These are phyloP conservation scores for Perizoma flavofasciatum DNA, from an alignment of 2,888 invertebrate genomes.

Conservation along the genomic window DNA sequence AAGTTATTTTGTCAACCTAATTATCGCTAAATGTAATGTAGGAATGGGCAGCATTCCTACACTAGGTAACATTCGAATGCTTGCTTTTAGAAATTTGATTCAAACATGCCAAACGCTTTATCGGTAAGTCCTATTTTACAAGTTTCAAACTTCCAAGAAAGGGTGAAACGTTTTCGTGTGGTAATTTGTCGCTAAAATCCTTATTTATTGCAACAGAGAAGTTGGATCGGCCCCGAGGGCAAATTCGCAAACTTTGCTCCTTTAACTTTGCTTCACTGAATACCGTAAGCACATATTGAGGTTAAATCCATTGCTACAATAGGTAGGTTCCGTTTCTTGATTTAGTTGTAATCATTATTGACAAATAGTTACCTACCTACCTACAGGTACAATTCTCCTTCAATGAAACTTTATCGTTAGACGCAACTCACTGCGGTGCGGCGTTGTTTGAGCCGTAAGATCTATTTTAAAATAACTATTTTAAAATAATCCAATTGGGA, in stretches of 20 bases:
- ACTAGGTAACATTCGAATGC: conserved; percentile 34
- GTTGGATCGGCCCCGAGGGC: conserved; percentile 79
- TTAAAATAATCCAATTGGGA: too few species aligned
- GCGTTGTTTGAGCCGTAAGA: not conserved
- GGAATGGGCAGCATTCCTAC: too few species aligned
- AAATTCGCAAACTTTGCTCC: conserved; percentile 78
- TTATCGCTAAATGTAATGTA: too few species aligned
- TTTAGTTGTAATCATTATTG: conserved; percentile 68
- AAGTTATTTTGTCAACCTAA: conserved; percentile 5
- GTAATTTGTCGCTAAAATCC: conserved; percentile 83
- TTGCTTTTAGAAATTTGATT: conserved; percentile 44
- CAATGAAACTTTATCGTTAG: conserved; percentile 22
- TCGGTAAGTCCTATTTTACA: conserved; percentile 60
- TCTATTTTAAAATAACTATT: too few species aligned
- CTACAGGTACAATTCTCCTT: conserved; percentile 62
- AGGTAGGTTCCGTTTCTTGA: conserved; percentile 71
- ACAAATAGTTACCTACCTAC: conserved; percentile 59
- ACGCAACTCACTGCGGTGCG: not conserved
- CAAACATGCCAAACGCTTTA: conserved; percentile 45
- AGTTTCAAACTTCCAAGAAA: conserved; percentile 69
- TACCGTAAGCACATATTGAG: conserved; percentile 80
- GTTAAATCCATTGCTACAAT: conserved; percentile 58
- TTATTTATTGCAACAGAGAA: conserved; percentile 81
- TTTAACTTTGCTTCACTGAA: conserved; percentile 79
- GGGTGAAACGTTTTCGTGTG: conserved; percentile 77